Conservation (phyloP, 1,140 invertebrate genomes). For the Bombus soroeensis region DNA sequence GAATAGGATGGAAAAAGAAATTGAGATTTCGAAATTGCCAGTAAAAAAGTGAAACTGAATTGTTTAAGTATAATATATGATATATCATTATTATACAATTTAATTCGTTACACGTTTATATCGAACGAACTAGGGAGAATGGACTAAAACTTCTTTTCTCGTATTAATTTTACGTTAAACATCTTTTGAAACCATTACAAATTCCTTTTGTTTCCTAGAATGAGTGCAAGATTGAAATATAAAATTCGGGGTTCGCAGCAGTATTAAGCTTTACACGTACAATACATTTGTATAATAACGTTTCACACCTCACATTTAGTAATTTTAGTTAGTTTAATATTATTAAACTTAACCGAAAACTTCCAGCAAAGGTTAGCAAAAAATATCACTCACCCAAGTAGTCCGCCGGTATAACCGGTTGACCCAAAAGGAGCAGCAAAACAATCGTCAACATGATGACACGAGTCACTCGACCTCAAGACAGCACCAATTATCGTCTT, state of each 20-base stretch:
- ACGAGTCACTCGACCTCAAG: constrained; percentile 13
- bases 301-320: too few species aligned
- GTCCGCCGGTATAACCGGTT: constrained; percentile 54
- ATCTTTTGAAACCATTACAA: too few species aligned
- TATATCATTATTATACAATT: too few species aligned
- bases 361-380: not conserved
- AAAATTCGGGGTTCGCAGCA: too few species aligned
- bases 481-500: constrained; percentile 43
- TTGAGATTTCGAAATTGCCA: not conserved
- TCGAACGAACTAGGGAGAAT: not conserved
- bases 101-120: not conserved
- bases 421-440: constrained; percentile 58
- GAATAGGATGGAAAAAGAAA: not conserved
- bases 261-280: not conserved
- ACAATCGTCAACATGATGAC: constrained; percentile 64
- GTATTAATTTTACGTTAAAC: too few species aligned
- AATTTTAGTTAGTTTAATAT: not conserved
- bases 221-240: too few species aligned
- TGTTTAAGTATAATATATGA: not conserved
- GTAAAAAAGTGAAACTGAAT: not conserved
- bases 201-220: too few species aligned
- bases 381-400: constrained; percentile 68
- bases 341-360: not conserved
- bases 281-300: not conserved
- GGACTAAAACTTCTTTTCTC: too few species aligned